phyloP scores from a whole-genome alignment of 1,140 invertebrate species.

The Drosophila repleta region DNA sequence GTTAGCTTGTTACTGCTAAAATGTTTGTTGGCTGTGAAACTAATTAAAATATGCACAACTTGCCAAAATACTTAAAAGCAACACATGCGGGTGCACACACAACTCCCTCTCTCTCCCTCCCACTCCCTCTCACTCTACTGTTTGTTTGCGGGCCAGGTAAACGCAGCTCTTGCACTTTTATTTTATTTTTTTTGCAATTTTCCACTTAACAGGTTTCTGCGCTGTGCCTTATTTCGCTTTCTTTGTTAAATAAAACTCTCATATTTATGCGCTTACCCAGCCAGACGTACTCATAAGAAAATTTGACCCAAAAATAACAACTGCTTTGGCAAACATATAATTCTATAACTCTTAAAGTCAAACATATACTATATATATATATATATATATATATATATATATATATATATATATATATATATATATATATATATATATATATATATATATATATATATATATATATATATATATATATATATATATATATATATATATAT shows the following conservation, averaged over 20 bases:
- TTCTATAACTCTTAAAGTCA: slow-evolving; percentile 8
- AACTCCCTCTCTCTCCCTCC: no score
- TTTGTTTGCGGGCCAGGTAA: slow-evolving; percentile 48
- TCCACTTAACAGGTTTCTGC: slow-evolving; percentile 70
- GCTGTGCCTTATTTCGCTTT: slow-evolving; percentile 2
- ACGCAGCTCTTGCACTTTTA: slow-evolving; percentile 72
- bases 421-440: no score
- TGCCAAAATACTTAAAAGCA: slow-evolving; percentile 72
- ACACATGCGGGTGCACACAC: slow-evolving; percentile 27
- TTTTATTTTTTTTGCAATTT: slow-evolving; percentile 80
- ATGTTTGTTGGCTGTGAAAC: slow-evolving; percentile 60
- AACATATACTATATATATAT: no score
- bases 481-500: no score
- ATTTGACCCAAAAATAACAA: slow-evolving; percentile 3
- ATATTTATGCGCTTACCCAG: slow-evolving; percentile 67
- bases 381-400: neutral
- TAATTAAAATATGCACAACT: slow-evolving; percentile 81
- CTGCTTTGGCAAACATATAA: slow-evolving; percentile 24
- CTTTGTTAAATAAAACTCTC: slow-evolving; percentile 52
- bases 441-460: no score
- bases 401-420: no score
- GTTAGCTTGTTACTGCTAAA: slow-evolving; percentile 47
- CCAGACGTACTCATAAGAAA: neutral
- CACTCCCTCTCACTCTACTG: neutral
- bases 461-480: no score